phyloP scores from a whole-genome alignment of 2,797 vertebrate species.

The Crenuchus spilurus region DNA sequence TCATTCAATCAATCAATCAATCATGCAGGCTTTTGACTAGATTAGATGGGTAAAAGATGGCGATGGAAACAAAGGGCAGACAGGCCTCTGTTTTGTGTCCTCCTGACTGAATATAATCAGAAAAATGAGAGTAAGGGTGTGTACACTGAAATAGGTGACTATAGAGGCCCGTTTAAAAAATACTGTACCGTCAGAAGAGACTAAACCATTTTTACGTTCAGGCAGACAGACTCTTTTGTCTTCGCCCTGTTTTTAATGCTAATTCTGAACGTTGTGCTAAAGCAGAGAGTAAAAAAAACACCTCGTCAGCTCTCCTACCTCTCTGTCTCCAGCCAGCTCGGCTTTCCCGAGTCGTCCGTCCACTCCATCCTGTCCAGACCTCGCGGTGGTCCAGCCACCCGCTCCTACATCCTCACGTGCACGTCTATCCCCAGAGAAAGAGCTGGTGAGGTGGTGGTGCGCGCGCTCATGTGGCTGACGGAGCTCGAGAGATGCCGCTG shows the following conservation, averaged over 20 bases:
- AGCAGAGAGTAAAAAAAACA: neutral
- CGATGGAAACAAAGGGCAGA: neutral
- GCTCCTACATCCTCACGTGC: conserved; percentile 28
- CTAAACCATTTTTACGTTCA: too few relatives aligned
- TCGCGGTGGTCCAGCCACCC: neutral
- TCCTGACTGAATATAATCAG: too few relatives aligned
- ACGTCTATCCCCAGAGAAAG: neutral
- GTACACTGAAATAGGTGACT: too few relatives aligned
- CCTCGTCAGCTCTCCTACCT: conserved; percentile 45
- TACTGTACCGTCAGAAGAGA: too few relatives aligned
- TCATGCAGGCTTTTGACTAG: neutral
- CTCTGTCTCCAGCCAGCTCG: conserved; percentile 65
- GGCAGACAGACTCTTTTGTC: too few relatives aligned
- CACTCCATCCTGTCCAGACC: conserved; percentile 71
- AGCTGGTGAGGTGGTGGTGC: too few relatives aligned
- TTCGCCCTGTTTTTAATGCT: too few relatives aligned
- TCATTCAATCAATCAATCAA: conserved; percentile 7
- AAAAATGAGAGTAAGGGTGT: too few relatives aligned
- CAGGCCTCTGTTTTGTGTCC: neutral
- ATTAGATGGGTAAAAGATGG: neutral
- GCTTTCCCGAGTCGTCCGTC: conserved; percentile 67
- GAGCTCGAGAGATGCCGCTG: neutral
- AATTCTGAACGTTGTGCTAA: too few relatives aligned
- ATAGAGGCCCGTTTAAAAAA: too few relatives aligned
- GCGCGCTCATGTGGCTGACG: neutral